A percentile compares a stretch with the other conserved stretches of the same genome.
phyloP scores from a whole-genome alignment of 2,797 vertebrate genomes.

The Manis javanica region DNA sequence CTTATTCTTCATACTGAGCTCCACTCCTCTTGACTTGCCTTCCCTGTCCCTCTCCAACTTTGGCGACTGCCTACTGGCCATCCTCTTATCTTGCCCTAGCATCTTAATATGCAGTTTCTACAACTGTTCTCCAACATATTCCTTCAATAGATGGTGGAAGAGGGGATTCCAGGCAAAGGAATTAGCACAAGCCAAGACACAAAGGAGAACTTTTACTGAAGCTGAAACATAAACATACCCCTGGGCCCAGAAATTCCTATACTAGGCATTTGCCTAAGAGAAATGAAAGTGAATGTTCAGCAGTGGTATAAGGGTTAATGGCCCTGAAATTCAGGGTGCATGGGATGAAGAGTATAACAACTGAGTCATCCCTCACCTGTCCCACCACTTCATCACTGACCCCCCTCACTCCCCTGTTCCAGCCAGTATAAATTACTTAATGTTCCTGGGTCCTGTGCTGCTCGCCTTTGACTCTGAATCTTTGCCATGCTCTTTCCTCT shows the following conservation, averaged over 20 bases:
- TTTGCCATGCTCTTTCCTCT: not conserved
- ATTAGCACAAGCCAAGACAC: not conserved
- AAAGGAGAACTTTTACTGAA: not conserved
- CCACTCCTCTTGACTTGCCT: not conserved
- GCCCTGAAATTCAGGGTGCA: not conserved
- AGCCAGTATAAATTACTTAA: not conserved
- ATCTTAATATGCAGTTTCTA: not conserved
- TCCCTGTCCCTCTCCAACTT: not conserved
- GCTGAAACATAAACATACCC: not conserved
- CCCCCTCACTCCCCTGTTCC: not conserved
- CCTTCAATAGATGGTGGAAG: not conserved
- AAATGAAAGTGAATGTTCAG: not conserved
- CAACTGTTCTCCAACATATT: not conserved
- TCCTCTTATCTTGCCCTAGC: not conserved
- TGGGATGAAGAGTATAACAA: not conserved
- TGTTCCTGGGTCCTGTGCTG: not conserved
- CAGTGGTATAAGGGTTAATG: not conserved
- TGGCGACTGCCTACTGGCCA: not conserved
- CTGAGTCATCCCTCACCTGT: not conserved
- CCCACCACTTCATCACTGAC: not conserved
- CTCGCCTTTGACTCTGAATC: not conserved
- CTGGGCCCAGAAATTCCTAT: not conserved
- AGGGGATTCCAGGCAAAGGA: not conserved
- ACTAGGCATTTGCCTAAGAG: not conserved
- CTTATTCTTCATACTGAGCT: not conserved